phyloP scores from a whole-genome alignment of 2,888 invertebrate species.

The Agrotis segetum region DNA sequence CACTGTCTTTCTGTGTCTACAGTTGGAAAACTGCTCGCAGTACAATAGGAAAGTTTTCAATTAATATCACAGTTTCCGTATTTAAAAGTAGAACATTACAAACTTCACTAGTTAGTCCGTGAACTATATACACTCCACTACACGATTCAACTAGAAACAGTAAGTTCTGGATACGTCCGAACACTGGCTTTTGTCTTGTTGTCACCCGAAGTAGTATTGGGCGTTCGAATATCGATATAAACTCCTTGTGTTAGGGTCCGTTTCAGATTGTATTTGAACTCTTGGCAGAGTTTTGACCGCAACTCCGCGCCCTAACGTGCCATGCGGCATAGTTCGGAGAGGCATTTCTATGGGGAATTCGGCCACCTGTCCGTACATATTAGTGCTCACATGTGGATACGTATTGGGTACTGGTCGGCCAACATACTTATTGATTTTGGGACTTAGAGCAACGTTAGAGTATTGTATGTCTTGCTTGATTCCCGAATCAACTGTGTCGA shows the following conservation, averaged over 20 bases:
- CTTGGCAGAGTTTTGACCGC: constrained; percentile 87
- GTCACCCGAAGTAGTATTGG: constrained; percentile 95
- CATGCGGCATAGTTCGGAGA: constrained; percentile 87
- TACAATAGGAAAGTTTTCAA: constrained; percentile 87
- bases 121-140: constrained; percentile 83
- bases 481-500: constrained; percentile 88
- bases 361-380: constrained; percentile 89
- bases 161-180: constrained; percentile 90
- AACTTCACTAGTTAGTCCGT: constrained; percentile 75
- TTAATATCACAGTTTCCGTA: constrained; percentile 91
- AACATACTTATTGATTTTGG: constrained; percentile 88
- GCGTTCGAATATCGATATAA: constrained; percentile 92
- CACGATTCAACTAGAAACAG: constrained; percentile 89
- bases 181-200: constrained; percentile 90
- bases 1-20: constrained; percentile 75
- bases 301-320: constrained; percentile 86
- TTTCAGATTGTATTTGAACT: constrained; percentile 88
- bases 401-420: constrained; percentile 88
- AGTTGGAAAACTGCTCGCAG: constrained; percentile 78
- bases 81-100: constrained; percentile 89
- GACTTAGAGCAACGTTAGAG: constrained; percentile 85
- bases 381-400: constrained; percentile 88
- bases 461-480: constrained; percentile 88
- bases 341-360: constrained; percentile 90
- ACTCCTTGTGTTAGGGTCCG: constrained; percentile 91